Percentiles rank a stretch among this genome's conserved stretches.
These are phyloP conservation scores for Ctenochaetus hawaiiensis DNA, from an alignment of 2,797 vertebrate genomes.

Conservation along the genomic window DNA sequence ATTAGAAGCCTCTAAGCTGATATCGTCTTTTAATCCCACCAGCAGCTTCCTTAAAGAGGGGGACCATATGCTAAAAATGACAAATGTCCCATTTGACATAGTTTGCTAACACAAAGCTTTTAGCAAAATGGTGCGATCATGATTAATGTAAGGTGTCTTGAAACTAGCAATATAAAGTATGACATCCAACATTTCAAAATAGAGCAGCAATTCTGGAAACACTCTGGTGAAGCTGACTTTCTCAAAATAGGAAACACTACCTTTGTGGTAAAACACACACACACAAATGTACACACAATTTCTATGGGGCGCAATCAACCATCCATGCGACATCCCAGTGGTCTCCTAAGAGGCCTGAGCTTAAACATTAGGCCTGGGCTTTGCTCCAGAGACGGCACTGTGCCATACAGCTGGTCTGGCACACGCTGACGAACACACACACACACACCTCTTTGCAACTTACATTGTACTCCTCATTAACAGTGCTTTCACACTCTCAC, in stretches of 20 bases:
- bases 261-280: conserved; percentile 36
- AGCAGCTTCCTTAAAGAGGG: background rate
- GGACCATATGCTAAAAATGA: background rate
- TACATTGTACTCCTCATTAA: conserved; percentile 68
- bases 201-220: background rate
- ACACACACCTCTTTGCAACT: conserved; percentile 54
- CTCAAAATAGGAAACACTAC: conserved; percentile 10
- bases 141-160: conserved; percentile 23
- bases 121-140: conserved; percentile 5
- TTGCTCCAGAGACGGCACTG: conserved; percentile 76
- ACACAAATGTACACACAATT: conserved; percentile 23
- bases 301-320: conserved; percentile 55
- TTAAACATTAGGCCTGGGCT: conserved; percentile 76
- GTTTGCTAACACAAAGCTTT: conserved; percentile 25
- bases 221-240: background rate
- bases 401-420: conserved; percentile 83
- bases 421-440: conserved; percentile 51
- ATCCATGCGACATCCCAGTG: conserved; percentile 67
- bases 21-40: background rate
- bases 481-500: conserved; percentile 54
- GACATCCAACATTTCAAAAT: conserved; percentile 31
- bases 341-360: conserved; percentile 71
- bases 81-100: conserved; percentile 5
- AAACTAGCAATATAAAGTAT: conserved; percentile 23
- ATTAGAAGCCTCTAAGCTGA: background rate